phyloP scores from a whole-genome alignment of 2,888 invertebrate species.

The Limnephilus auricula region DNA sequence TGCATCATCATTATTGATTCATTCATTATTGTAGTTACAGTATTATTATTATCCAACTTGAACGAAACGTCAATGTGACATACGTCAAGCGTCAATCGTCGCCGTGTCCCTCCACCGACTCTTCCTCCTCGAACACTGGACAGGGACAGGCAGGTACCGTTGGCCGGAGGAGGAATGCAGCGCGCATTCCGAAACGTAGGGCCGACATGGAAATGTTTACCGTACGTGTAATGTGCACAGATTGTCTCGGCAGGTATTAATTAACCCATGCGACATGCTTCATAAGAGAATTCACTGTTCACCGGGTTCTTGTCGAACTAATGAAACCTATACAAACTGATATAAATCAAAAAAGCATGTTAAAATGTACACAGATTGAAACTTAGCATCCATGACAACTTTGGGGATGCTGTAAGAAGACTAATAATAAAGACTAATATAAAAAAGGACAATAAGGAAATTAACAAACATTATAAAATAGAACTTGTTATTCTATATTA shows the following conservation, averaged over 20 bases:
- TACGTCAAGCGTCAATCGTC: background rate
- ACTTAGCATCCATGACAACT: too few species aligned
- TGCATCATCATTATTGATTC: background rate
- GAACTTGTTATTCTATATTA: too few species aligned
- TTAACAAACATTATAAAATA: too few species aligned
- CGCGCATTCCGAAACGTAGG: slow-evolving; percentile 46
- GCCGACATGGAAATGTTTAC: slow-evolving; percentile 7
- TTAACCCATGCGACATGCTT: background rate
- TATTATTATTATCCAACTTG: background rate
- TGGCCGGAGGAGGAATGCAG: slow-evolving; percentile 40
- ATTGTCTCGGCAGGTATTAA: background rate
- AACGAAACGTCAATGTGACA: background rate
- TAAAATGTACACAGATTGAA: too few species aligned
- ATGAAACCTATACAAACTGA: background rate
- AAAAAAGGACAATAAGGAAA: too few species aligned
- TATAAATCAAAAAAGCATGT: background rate
- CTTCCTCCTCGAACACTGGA: background rate
- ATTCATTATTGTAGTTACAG: background rate
- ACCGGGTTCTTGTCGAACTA: background rate
- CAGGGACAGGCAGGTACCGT: slow-evolving; percentile 12
- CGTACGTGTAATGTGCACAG: background rate
- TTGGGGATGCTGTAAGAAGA: too few species aligned
- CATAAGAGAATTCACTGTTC: background rate
- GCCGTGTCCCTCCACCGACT: background rate
- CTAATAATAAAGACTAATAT: too few species aligned